These are phyloP conservation scores for Tinea semifulvella DNA, from an alignment of 2,888 invertebrate species.

Conservation along the genomic window DNA sequence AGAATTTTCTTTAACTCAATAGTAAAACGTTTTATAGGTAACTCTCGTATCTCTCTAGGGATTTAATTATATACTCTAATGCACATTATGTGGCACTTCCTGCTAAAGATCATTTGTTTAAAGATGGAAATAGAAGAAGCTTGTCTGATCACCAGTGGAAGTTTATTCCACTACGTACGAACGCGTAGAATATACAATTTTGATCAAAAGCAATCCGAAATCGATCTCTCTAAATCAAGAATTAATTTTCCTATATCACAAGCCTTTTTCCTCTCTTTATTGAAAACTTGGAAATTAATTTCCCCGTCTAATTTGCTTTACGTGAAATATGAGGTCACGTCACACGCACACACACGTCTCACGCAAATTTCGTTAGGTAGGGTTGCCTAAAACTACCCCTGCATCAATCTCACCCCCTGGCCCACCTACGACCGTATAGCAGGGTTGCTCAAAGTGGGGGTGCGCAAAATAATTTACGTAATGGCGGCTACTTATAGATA, in stretches of 20 bases:
- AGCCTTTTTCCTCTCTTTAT: conserved; percentile 48
- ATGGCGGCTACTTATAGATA: too few species aligned
- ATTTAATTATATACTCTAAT: too few species aligned
- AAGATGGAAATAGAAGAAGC: too few species aligned
- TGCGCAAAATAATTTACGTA: too few species aligned
- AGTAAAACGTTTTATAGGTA: too few species aligned
- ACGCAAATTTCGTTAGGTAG: conserved; percentile 61
- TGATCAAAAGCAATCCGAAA: conserved; percentile 9
- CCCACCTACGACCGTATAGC: conserved; percentile 63
- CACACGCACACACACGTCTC: conserved; percentile 44
- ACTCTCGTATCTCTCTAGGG: too few species aligned
- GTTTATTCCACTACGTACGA: too few species aligned
- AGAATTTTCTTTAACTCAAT: too few species aligned
- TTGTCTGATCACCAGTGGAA: too few species aligned
- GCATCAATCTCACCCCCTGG: conserved; percentile 63
- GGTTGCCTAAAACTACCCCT: conserved; percentile 61
- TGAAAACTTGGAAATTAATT: conserved; percentile 64
- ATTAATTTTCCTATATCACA: conserved; percentile 35
- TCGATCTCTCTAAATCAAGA: conserved; percentile 31
- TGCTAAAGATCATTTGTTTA: too few species aligned
- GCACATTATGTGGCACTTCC: too few species aligned
- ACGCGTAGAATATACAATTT: neutral
- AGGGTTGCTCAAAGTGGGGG: too few species aligned
- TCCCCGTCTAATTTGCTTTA: conserved; percentile 54
- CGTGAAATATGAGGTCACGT: conserved; percentile 57